Percentiles rank a stretch among this genome's conserved stretches.
Evolutionary conservation across 1,140 invertebrate species (phyloP).

Genomic region (Oedothorax gibbosus): DNA sequence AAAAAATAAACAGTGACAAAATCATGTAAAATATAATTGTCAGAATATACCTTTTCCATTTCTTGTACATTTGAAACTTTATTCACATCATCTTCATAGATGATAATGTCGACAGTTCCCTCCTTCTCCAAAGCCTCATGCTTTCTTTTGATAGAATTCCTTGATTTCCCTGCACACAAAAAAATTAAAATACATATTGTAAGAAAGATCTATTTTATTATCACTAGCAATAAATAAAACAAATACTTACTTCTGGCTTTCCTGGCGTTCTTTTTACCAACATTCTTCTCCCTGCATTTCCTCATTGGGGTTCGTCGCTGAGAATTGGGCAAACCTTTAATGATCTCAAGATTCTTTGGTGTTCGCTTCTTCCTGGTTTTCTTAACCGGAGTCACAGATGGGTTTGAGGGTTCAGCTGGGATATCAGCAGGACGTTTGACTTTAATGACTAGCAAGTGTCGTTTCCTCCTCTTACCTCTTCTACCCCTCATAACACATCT

Average conservation of each 20-base stretch:
- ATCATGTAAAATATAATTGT: background rate
- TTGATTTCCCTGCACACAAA: slow-evolving; percentile 28
- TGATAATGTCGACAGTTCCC: slow-evolving; percentile 1
- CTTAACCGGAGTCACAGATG: background rate
- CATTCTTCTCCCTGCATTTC: slow-evolving; percentile 47
- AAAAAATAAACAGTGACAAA: background rate
- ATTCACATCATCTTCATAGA: background rate
- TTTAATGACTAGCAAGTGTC: slow-evolving; percentile 58
- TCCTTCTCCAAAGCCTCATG: slow-evolving; percentile 16
- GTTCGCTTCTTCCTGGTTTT: background rate
- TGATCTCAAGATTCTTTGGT: slow-evolving; percentile 20
- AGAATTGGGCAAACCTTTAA: slow-evolving; percentile 15
- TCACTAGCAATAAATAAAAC: background rate
- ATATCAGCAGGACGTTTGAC: slow-evolving; percentile 40
- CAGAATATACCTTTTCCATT: slow-evolving; percentile 19
- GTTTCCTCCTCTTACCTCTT: slow-evolving; percentile 41
- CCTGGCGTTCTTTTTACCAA: slow-evolving; percentile 3
- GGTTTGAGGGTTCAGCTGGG: background rate
- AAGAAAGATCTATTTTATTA: background rate
- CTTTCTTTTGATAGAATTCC: slow-evolving; percentile 43
- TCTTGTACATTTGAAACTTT: background rate
- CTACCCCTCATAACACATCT: slow-evolving; percentile 31
- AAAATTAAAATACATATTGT: background rate
- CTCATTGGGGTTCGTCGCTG: slow-evolving; percentile 40
- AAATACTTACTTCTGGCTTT: slow-evolving; percentile 27